Evolutionary conservation across 2,113 vertebrate species (phyloP), one percentile per base, ranked within the genome.

Genomic region (Myrmophylax atrothorax): DNA sequence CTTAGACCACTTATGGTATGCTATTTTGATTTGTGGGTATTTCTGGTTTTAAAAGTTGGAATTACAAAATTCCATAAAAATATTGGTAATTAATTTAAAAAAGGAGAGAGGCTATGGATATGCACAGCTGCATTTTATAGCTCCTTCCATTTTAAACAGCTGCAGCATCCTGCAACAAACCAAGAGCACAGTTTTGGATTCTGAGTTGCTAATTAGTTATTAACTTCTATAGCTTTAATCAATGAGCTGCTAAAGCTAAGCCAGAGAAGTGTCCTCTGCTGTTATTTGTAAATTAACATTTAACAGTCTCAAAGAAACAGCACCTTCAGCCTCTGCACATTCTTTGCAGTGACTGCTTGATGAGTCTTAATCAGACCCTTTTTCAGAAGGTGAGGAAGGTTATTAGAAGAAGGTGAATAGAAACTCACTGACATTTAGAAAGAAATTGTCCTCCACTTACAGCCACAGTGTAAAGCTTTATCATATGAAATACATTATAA

Each of bases 211-310:
- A 67, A 87, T 64, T 63, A 74, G 35, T 64, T 87, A 81, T 94
- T 77, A 78, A 15, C 64, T 91, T 93, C 63, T 63, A 81, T 28
- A 87, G 64, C 64, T 91, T 83, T 70, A 89, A 89, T 94, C 87
- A 81, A 77, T 50, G 16, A 84, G 28, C 76, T 70, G 50, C 68
- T 88, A 79, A 75, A 92, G 73, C 59, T 37, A 55, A 93, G 9
- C 7, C 66, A 89, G 81, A 89, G 28, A 23, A 22, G 33, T 20
- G 53, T 44, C 28, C 67, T 86, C 52, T 49, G 63, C 42, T 35
- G 6, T 60, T 68, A 64, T 35, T 60, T 78, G 69, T 28, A 70
- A 78, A 94, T 95, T 79, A 93, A 95, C 81, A 81, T 89, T 55
- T 84, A 38, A 23, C 7, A 75, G 84, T 60, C 72, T 64, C 70